These are phyloP conservation scores for Conger conger DNA, from an alignment of 2,113 vertebrate genomes.

Conservation along the genomic window DNA sequence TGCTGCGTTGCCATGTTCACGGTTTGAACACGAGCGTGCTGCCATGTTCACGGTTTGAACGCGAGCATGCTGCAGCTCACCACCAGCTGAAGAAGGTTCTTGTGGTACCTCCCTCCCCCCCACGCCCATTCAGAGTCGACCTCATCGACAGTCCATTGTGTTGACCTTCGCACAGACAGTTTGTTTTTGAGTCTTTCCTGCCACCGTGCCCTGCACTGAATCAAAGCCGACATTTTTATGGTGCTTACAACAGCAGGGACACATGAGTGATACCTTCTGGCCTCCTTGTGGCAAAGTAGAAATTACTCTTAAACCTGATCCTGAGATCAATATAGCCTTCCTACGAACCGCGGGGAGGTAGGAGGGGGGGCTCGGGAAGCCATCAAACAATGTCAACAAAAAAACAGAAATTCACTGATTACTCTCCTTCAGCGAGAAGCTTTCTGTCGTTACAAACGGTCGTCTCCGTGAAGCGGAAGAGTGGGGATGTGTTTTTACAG, in stretches of 20 bases:
- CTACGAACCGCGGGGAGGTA: slow-evolving; percentile 30
- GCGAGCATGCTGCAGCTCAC: not conserved
- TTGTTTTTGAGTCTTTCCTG: slow-evolving; percentile 35
- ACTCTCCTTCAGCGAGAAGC: not conserved
- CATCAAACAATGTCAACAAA: slow-evolving; percentile 38
- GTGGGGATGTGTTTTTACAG: not conserved
- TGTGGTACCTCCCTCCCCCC: not conserved
- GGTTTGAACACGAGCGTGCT: too few relatives aligned
- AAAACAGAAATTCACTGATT: slow-evolving; percentile 15
- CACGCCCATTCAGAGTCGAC: not conserved
- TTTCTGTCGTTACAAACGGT: not conserved
- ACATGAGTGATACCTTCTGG: slow-evolving; percentile 35
- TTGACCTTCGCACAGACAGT: slow-evolving; percentile 39
- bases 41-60: not conserved
- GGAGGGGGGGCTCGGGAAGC: slow-evolving; percentile 26
- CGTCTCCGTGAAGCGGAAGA: not conserved
- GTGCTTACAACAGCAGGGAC: slow-evolving; percentile 42
- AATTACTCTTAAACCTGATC: slow-evolving; percentile 50
- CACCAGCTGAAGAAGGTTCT: not conserved
- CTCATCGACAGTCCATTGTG: slow-evolving; percentile 27
- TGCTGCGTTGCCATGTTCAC: not conserved
- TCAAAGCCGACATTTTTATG: slow-evolving; percentile 43
- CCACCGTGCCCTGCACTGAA: slow-evolving; percentile 25
- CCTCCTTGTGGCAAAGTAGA: slow-evolving; percentile 34
- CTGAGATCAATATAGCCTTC: slow-evolving; percentile 40